Conservation (phyloP, 2,113 vertebrate genomes). For the Zosterops borbonicus region DNA sequence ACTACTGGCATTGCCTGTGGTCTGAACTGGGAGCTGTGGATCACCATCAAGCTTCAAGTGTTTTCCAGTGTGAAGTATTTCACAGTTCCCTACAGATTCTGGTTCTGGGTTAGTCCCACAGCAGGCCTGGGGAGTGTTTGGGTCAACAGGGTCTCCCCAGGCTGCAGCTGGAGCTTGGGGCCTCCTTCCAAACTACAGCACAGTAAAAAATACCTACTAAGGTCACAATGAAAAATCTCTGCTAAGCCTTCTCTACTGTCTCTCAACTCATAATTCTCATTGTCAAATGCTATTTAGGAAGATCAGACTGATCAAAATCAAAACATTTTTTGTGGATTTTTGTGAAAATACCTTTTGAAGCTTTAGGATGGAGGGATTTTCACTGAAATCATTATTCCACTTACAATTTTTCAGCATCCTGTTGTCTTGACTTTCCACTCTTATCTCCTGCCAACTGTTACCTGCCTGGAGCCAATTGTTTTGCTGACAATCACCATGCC, state of each 20-base stretch:
- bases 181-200: too few species aligned
- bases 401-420: neutral
- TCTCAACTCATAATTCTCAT: neutral
- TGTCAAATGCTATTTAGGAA: neutral
- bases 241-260: neutral
- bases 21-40: neutral
- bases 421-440: neutral
- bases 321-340: neutral
- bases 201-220: neutral
- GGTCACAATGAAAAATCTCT: neutral
- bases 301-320: neutral
- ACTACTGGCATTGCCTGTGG: accelerated
- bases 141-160: neutral
- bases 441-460: neutral
- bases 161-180: neutral
- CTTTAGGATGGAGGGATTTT: neutral
- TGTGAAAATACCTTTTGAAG: neutral
- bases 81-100: neutral
- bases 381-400: neutral
- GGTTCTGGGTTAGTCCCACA: neutral
- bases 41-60: neutral
- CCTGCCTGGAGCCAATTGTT: neutral
- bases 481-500: neutral
- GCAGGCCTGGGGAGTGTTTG: neutral
- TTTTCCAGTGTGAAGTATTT: neutral